Percentiles rank a stretch among this genome's conserved stretches.
These are phyloP conservation scores for Exaiptasia diaphana DNA, from an alignment of 64 coral and sea anemone species.

Conservation along the genomic window DNA sequence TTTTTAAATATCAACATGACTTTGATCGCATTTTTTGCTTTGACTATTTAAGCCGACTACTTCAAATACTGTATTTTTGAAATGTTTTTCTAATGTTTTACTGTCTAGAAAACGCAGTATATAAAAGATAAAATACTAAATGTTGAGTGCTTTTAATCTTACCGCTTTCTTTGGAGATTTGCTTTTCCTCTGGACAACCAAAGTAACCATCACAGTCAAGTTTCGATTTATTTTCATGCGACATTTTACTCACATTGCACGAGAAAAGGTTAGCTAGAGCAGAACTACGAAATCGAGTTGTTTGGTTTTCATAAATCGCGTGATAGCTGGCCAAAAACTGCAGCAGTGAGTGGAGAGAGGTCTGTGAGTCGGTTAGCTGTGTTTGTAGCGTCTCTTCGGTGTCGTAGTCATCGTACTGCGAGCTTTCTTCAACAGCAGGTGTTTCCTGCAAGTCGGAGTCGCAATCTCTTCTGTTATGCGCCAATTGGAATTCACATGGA, in stretches of 20 bases:
- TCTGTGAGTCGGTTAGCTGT: neutral
- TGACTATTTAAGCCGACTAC: no score
- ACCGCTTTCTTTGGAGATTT: neutral
- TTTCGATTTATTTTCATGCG: neutral
- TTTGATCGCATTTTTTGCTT: no score
- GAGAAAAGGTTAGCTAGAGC: neutral
- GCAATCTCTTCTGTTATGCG: neutral
- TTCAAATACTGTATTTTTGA: no score
- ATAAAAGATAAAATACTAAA: no score
- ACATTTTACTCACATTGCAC: constrained; percentile 28
- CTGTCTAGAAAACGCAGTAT: no score
- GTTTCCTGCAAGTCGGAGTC: neutral
- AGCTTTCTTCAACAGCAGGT: neutral
- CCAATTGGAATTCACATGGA: constrained; percentile 14
- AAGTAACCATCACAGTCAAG: constrained; percentile 16
- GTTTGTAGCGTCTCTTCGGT: neutral
- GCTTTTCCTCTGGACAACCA: constrained; percentile 18
- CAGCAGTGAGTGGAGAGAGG: neutral
- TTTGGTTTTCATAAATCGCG: neutral
- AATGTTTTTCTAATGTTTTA: no score
- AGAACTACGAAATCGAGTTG: constrained; percentile 1
- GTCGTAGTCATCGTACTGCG: neutral
- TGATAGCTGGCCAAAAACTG: neutral
- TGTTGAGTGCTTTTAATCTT: no score
- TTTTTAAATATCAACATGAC: no score